Base-by-base conservation (phyloP, 2,888 invertebrate species). In the Petrolisthes cinctipes region DNA sequence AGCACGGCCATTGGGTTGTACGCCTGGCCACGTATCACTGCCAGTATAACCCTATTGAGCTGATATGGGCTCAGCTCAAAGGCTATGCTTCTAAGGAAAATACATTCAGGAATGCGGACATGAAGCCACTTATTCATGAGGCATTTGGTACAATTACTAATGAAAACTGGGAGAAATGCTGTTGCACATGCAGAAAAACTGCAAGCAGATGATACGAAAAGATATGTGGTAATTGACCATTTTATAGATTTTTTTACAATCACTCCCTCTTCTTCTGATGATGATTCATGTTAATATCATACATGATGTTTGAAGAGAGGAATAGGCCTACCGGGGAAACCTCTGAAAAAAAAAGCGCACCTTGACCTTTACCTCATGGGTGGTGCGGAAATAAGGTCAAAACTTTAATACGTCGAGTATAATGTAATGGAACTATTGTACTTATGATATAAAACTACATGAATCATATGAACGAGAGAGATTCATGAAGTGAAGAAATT, bases 91-190 rank as follows among this genome's bases (percentile, higher is more conserved):
- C 57, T 23, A 82, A 57, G 66, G 61, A n/a, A 57, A 82, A 82
- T 53, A 57, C 20, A 37, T 37, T 66, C 23, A 82, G 37, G 66
- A 82, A 17, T 7, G 76, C 76, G 37, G 76, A 76, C 51, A 5
- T 82, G 17, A 82, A 82, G 66, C 23, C 66, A 5, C 66, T 66
- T 51, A 57, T 53, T 66, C 61, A 20, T 82, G 81, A 61, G 61
- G 66, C 66, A n/a, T 5, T 61, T 37, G n/a, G 61, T 0, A 57
- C 14, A 20, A 54, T 57, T 23, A 82, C 66, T n/a, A 37, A 51
- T 2, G 61, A 61, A 82, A 82, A 82, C n/a, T 82, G 81, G 81
- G 81, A 82, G 17, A 82, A 82, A 82, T 61, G 37, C 23, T 66
- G 81, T 82, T 51, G 61, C 61, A 37, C 23, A 23, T 17, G 66